Base-by-base conservation (phyloP, 2,797 vertebrate genomes). In the Ptychobarbus kaznakovi region DNA sequence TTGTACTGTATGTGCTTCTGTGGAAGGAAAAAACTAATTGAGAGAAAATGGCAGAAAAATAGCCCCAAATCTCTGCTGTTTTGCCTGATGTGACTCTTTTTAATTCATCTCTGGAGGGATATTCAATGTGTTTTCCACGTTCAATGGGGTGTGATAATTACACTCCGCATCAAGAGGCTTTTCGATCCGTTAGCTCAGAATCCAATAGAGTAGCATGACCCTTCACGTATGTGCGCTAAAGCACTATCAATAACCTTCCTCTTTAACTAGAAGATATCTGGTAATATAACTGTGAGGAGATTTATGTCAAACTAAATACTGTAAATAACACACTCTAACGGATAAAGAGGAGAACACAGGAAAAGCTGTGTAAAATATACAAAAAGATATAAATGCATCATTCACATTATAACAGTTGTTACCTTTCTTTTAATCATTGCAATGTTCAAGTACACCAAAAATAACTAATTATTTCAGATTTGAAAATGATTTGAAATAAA, bases 131-230 rank as follows among this genome's bases (percentile, higher is more conserved):
- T 76, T 76, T 83, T 76, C 58, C 22, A 83, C 73, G 58, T 83
- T 83, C 73, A 83, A 28, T 76, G 58, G 16, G 40, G 82, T 77
- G 82, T 66, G 42, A 68, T 76, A 76, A 83, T 83, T 83, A 77
- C 82, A 40, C 58, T 25, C 3, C 3, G 15, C 82, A 83, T 83
- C 73, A 53, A 83, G 82, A 77, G 82, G 56, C 68, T 68, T 53
- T 76, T 76, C 22, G 20, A 66, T 35, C 61, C 15, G 49, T 81
- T 81, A 70, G 49, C 66, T 22, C 35, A 2, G 61, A n/a, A 49
- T 83, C 72, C 53, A 83, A 66, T 8, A 42, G 32, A 83, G 22
- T 35, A 68, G 16, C 46, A 6, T 53, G 32, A 68, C 42, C 58
- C 22, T 46, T 53, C 72, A 76, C 20, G 65, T 51, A 83, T 40